Evolutionary conservation across 2,888 invertebrate genomes (phyloP), one percentile per base, ranked within the genome.

Genomic region (Cecidostiba fungosa): DNA sequence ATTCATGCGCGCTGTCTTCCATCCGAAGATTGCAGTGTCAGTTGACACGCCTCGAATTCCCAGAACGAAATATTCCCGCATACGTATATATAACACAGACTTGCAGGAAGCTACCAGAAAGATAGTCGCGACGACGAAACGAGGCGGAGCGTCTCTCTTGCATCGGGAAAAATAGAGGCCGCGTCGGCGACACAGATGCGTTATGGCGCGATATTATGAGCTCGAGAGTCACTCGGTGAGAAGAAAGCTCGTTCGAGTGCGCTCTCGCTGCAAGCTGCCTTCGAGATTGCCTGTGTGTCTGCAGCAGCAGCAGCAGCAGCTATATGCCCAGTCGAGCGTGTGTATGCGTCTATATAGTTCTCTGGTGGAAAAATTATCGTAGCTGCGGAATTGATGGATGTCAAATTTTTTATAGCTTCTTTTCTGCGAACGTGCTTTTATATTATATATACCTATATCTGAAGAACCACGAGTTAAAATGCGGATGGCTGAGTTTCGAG

Each of bases 11-110:
- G n/a, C n/a, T n/a, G 82, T 85, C 82, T 85, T 77, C 80, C 82
- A 85, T 85, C 73, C 85, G 82, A 36, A 78, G 82, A 85, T 85
- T 82, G 80, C 80, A 77, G 72, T 77, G 86, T 82, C 79, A 59
- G n/a, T 23, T 59, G 6, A n/a, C 62, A 19, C 62, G n/a, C 62
- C 62, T 23, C 26, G 32, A 50, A 54, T 4, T 66, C 23, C 43
- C 39, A 78, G 23, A 8, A 29, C 10, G 69, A 79, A 23, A 62
- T 62, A 62, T 62, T 62, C 62, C 62, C 5, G 23, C 14, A 3
- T 4, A 4, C n/a, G n/a, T n/a, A n/a, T n/a, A n/a, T n/a, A n/a
- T n/a, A n/a, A n/a, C n/a, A n/a, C 1, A n/a, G 16, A 4, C 16
- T 23, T 39, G 69, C 32, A 43, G 39, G 77, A 73, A 54, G 10